Evolutionary conservation across 2,797 vertebrate species (phyloP).

Genomic region (Zalophus californianus): DNA sequence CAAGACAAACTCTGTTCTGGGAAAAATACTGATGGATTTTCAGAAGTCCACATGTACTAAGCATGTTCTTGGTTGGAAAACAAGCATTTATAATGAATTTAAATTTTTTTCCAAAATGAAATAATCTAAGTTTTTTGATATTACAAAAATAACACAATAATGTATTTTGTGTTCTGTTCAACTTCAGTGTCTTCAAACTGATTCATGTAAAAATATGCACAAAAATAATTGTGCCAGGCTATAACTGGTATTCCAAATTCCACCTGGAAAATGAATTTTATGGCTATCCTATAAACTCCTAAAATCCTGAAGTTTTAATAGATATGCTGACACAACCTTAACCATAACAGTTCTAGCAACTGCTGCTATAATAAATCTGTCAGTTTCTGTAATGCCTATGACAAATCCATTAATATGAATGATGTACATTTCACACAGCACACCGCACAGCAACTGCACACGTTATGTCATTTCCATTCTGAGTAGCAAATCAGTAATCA

Average conservation of each 20-base stretch:
- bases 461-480: conserved; percentile 87
- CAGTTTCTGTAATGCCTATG: conserved; percentile 86
- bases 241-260: conserved; percentile 75
- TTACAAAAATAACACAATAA: conserved; percentile 57
- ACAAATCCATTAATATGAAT: conserved; percentile 90
- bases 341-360: conserved; percentile 82
- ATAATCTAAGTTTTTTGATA: conserved; percentile 44
- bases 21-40: background rate
- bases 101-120: conserved; percentile 33
- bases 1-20: background rate
- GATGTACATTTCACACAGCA: conserved; percentile 86
- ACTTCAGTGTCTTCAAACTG: conserved; percentile 63
- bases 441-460: conserved; percentile 84
- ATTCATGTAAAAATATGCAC: conserved; percentile 58
- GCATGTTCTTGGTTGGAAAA: conserved; percentile 18
- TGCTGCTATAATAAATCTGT: conserved; percentile 87
- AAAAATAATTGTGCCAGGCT: conserved; percentile 68
- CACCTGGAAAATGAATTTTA: conserved; percentile 71
- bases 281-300: conserved; percentile 76
- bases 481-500: conserved; percentile 91
- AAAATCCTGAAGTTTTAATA: conserved; percentile 83
- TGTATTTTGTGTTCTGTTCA: conserved; percentile 41
- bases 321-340: conserved; percentile 86
- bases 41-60: background rate
- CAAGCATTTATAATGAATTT: background rate